These are phyloP conservation scores for Aphidius gifuensis DNA, from an alignment of 1,140 invertebrate species.

Conservation along the genomic window DNA sequence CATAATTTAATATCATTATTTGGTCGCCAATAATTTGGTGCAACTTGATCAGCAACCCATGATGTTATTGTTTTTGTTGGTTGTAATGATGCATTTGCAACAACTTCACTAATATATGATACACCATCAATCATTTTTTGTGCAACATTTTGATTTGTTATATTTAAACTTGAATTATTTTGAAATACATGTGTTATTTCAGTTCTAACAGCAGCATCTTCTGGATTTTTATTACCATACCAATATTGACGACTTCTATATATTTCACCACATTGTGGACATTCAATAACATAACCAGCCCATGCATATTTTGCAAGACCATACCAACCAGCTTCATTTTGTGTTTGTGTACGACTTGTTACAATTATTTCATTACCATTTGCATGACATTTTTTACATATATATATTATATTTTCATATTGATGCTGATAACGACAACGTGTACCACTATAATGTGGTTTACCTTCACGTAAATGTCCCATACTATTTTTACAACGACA, in stretches of 20 bases:
- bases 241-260: conserved; percentile 79
- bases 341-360: conserved; percentile 58
- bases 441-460: conserved; percentile 58
- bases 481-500: conserved; percentile 70
- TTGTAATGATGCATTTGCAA: conserved; percentile 66
- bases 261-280: conserved; percentile 77
- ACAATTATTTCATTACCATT: conserved; percentile 66
- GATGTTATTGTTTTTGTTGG: conserved; percentile 68
- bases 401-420: conserved; percentile 73
- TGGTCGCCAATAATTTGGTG: conserved; percentile 78
- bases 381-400: conserved; percentile 65
- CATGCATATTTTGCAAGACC: conserved; percentile 76
- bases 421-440: conserved; percentile 73
- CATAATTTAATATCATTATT: conserved; percentile 76
- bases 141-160: conserved; percentile 66
- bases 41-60: conserved; percentile 74
- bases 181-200: conserved; percentile 82
- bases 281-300: conserved; percentile 80
- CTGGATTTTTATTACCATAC: conserved; percentile 80
- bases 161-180: conserved; percentile 44
- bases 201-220: conserved; percentile 64
- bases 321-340: conserved; percentile 67
- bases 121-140: conserved; percentile 75
- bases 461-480: conserved; percentile 72
- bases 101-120: conserved; percentile 67